Evolutionary conservation across 1,140 invertebrate species (phyloP), one percentile per base, ranked within the genome.

Genomic region (Sycophila sp.): DNA sequence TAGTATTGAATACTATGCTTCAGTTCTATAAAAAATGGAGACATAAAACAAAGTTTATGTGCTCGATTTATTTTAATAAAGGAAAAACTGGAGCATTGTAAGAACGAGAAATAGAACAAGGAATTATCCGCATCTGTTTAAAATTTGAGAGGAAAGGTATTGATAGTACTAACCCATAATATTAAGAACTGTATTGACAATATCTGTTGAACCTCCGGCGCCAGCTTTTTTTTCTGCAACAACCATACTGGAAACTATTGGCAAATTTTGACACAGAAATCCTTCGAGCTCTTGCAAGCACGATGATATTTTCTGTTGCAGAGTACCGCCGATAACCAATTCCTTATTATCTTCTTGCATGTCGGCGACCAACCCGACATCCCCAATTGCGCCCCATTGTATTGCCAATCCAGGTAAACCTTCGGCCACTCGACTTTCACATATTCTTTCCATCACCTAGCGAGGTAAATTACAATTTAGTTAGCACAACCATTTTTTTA

Each of bases 221-320:
- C 81, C 80, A 0, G 79, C 73, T 58, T 79, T 76, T 76, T 89
- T 90, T 47, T 91, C 89, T 4, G 89, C 91, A 5, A 89, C 83
- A 0, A 92, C 88, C 85, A 90, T 90, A 73, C 89, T 90, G 0
- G 89, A 86, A 4, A 93, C 89, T 40, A 93, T 87, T 4, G 91
- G 83, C 34, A 81, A 73, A 17, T 83, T 73, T 66, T 89, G 89
- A 24, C 82, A 84, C n/a, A 94, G 80, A 74, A 94, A 92, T 6
- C 81, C 71, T 67, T 89, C 86, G 4, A 89, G 73, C 42, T 86
- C 82, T 60, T 80, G 68, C 1, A 86, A 81, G 80, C 92, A 93
- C 2, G 90, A 92, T 0, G 82, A 79, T 69, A 94, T 90, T 73
- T 85, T 86, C 76, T 94, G 92, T 19, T 90, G 91, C 2, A 92